Evolutionary conservation across 2,797 vertebrate species (phyloP).

Genomic region (Martes flavigula): DNA sequence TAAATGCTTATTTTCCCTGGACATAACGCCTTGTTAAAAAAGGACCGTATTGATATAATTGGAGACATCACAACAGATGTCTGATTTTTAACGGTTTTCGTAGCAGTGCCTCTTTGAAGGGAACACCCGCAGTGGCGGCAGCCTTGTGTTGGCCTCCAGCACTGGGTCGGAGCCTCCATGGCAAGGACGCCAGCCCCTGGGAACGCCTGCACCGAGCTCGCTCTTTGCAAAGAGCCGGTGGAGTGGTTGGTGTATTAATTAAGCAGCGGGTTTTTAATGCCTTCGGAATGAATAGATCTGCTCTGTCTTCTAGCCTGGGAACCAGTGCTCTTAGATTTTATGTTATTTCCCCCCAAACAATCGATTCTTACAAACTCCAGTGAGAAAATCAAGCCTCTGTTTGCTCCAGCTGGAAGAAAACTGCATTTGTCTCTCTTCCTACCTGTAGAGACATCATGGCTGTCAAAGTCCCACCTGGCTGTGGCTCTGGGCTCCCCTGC

Average conservation of each 20-base stretch:
- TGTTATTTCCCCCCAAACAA: conserved; percentile 28
- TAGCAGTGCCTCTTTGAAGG: not conserved
- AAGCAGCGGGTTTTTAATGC: conserved; percentile 10
- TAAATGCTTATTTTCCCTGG: not conserved
- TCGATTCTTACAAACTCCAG: conserved; percentile 15
- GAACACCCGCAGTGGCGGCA: not conserved
- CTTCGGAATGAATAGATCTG: not conserved
- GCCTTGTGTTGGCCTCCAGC: not conserved
- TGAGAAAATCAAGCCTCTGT: not conserved
- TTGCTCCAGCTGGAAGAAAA: not conserved
- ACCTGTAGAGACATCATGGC: not conserved
- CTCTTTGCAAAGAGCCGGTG: not conserved
- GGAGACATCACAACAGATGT: not conserved
- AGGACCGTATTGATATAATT: not conserved
- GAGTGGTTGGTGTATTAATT: conserved; percentile 11
- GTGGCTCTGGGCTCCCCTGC: not conserved
- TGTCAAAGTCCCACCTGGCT: not conserved
- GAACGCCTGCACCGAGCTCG: not conserved
- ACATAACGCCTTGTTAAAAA: not conserved
- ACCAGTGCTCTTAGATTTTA: conserved; percentile 19
- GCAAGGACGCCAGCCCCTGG: not conserved
- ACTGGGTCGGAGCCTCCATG: fast-evolving
- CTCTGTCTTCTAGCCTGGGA: not conserved
- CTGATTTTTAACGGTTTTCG: not conserved
- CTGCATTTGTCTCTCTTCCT: not conserved